Evolutionary conservation across 2,797 vertebrate species (phyloP), one percentile per base, ranked within the genome.

Genomic region (Natrix natrix): DNA sequence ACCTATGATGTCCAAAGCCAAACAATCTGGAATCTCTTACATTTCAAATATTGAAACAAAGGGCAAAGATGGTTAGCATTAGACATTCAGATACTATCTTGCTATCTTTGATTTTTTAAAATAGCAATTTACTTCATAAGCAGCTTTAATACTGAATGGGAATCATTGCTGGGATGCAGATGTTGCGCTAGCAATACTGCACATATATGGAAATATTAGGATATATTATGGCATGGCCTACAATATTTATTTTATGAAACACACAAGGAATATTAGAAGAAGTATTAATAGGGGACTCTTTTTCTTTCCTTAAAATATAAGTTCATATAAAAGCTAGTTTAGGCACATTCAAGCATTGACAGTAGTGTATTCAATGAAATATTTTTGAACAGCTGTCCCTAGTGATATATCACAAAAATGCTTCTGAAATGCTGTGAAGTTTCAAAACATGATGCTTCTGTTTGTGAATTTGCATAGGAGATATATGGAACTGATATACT

Each of bases 71-170:
- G 74, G 37, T 78, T 78, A 83, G 87, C 43, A 43, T 92, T 60
- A 93, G 92, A 91, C 28, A 3, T 2, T n/a, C 63, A 1, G 12
- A 48, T 0, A 57, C 91, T 88, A 10, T 94, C 83, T 94, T 94
- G 87, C 66, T 92, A 66, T 60, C 88, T 17, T 90, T 93, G 87
- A 90, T 92, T 93, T 69, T 0, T 63, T 93, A 66, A 87, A 89
- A 66, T 13, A 89, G 22, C 88, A 89, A 94, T 91, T 93, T 93
- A 92, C 89, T 89, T 74, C 91, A 86, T 2, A 87, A 4, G 6
- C 69, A 93, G 66, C 0, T 37, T 92, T 88, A 90, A 2, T 37
- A 66, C 5, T 48, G 2, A 5, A 11, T 90, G 54, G 13, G 52
- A 92, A 60, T 24, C 17, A 89, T 37, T 88, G 83, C n/a, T 1